phyloP scores from a whole-genome alignment of 2,888 invertebrate genomes.

The Agonopterix arenella region DNA sequence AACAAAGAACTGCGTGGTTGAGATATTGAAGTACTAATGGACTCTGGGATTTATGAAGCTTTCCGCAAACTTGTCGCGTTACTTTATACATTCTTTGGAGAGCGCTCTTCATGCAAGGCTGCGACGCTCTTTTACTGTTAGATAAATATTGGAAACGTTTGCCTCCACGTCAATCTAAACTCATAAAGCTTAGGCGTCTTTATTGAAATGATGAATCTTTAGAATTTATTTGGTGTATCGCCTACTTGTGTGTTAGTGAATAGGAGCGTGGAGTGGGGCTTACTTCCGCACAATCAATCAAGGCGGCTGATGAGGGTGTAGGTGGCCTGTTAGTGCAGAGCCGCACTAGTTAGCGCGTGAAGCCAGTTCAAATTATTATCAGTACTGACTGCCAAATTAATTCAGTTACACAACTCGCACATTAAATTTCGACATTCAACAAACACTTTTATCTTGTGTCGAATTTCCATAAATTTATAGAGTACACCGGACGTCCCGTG shows the following conservation, averaged over 20 bases:
- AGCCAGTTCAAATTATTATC: slow-evolving; percentile 38
- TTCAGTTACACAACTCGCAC: slow-evolving; percentile 37
- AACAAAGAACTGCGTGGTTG: slow-evolving; percentile 68
- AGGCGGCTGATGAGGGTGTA: slow-evolving; percentile 53
- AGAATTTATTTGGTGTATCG: slow-evolving; percentile 4
- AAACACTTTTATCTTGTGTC: slow-evolving; percentile 55
- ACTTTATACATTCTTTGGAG: not conserved
- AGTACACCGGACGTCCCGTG: slow-evolving; percentile 46
- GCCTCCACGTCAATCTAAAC: too few relatives aligned
- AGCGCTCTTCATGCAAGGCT: too few relatives aligned
- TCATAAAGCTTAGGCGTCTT: too few relatives aligned
- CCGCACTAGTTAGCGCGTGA: slow-evolving; percentile 42
- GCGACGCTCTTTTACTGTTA: too few relatives aligned
- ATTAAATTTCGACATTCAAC: slow-evolving; percentile 40
- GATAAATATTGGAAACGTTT: too few relatives aligned
- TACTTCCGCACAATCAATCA: slow-evolving; percentile 68
- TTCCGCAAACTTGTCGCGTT: slow-evolving; percentile 32
- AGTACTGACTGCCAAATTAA: slow-evolving; percentile 37
- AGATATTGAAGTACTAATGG: slow-evolving; percentile 67
- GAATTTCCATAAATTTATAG: slow-evolving; percentile 60
- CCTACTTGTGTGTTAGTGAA: slow-evolving; percentile 26
- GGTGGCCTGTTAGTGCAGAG: slow-evolving; percentile 40
- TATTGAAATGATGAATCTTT: too few relatives aligned
- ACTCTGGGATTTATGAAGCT: slow-evolving; percentile 57
- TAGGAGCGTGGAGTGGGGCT: slow-evolving; percentile 37